Conservation (phyloP, 2,797 vertebrate genomes). For the Hoplostethus atlanticus region DNA sequence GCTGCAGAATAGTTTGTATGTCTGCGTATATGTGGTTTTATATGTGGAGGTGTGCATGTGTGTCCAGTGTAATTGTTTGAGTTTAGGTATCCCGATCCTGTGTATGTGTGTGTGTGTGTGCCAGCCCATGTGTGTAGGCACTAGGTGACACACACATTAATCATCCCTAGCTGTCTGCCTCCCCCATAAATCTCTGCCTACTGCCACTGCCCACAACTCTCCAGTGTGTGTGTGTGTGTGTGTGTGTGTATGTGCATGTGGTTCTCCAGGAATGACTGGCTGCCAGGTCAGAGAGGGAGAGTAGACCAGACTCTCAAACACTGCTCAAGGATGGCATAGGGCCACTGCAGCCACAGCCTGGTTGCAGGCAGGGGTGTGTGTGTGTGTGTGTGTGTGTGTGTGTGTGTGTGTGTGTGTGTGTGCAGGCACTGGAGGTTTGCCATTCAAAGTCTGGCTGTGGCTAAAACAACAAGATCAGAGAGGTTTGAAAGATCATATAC, state of each 20-base stretch:
- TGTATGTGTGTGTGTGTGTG: constrained; percentile 4
- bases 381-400: too few species aligned
- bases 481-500: too few species aligned
- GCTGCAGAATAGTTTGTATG: too few species aligned
- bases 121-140: constrained; percentile 12
- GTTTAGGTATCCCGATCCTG: neutral
- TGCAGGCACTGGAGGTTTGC: too few species aligned
- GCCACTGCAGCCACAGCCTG: too few species aligned
- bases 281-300: constrained; percentile 8
- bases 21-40: too few species aligned
- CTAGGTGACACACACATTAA: constrained; percentile 62
- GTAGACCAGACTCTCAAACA: neutral
- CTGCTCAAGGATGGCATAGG: neutral
- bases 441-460: too few species aligned
- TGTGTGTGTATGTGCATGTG: neutral
- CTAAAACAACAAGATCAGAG: too few species aligned
- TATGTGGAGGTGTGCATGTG: neutral
- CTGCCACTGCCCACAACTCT: constrained; percentile 62
- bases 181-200: constrained; percentile 76
- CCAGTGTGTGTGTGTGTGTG: constrained; percentile 2
- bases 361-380: too few species aligned
- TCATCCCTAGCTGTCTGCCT: constrained; percentile 70
- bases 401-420: too few species aligned
- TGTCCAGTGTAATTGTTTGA: neutral
- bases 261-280: constrained; percentile 3